Evolutionary conservation across 2,797 vertebrate genomes (phyloP).

Genomic region (Lepilemur ruficaudatus): DNA sequence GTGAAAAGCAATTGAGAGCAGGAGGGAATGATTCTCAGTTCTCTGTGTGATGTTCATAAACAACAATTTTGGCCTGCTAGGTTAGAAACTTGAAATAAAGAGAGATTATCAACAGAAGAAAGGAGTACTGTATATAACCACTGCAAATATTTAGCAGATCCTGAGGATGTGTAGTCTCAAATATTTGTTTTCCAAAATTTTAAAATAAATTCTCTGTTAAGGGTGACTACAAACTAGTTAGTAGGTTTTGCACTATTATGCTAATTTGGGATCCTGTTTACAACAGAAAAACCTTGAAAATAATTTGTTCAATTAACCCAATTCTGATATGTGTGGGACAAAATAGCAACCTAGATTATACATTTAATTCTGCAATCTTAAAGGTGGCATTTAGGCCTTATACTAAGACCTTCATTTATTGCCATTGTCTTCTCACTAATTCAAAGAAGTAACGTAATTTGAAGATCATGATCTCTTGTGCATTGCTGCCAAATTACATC

Average conservation of each 20-base stretch:
- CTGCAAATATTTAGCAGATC: neutral
- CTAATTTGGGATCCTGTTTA: slow-evolving; percentile 56
- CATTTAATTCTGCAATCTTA: slow-evolving; percentile 67
- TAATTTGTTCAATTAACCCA: slow-evolving; percentile 73
- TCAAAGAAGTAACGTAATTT: slow-evolving; percentile 68
- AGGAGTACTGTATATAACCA: neutral
- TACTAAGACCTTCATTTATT: slow-evolving; percentile 64
- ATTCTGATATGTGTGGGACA: slow-evolving; percentile 59
- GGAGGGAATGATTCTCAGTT: neutral
- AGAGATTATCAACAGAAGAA: neutral
- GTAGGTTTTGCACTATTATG: slow-evolving; percentile 57
- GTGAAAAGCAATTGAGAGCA: neutral
- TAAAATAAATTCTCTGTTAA: slow-evolving; percentile 53
- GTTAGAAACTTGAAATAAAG: slow-evolving; percentile 6
- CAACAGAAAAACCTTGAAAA: slow-evolving; percentile 61
- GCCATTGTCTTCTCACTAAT: slow-evolving; percentile 55
- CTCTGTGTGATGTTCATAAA: neutral
- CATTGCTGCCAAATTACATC: slow-evolving; percentile 75
- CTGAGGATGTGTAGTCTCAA: neutral
- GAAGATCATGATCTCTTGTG: slow-evolving; percentile 54
- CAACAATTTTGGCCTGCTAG: neutral
- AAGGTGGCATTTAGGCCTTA: slow-evolving; percentile 20
- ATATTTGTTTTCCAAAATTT: slow-evolving; percentile 62
- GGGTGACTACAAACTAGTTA: slow-evolving; percentile 47
- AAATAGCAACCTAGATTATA: slow-evolving; percentile 68